phyloP scores from a whole-genome alignment of 2,888 invertebrate genomes.

The Ophion ellenae region DNA sequence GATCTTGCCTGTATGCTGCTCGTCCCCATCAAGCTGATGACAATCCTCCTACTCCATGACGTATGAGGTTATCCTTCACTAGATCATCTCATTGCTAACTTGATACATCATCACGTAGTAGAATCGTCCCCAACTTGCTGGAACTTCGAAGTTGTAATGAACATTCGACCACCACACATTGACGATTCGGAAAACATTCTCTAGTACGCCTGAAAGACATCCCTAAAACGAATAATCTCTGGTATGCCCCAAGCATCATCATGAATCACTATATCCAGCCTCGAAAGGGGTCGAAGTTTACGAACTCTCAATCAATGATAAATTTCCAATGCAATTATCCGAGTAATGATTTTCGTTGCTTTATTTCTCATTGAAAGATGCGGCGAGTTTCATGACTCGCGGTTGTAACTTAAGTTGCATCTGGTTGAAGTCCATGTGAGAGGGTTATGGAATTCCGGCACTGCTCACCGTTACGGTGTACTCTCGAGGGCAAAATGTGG shows the following conservation, averaged over 20 bases:
- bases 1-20: no score
- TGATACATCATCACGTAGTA: no score
- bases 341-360: slow-evolving; percentile 29
- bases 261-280: background rate
- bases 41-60: no score
- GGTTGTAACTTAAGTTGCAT: slow-evolving; percentile 37
- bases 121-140: no score
- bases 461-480: slow-evolving; percentile 41
- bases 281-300: slow-evolving; percentile 23
- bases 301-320: slow-evolving; percentile 35
- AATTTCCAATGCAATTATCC: slow-evolving; percentile 53
- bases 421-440: slow-evolving; percentile 1
- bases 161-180: no score
- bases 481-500: slow-evolving; percentile 42
- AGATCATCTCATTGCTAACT: no score
- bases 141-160: no score
- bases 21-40: no score
- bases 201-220: background rate
- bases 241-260: background rate
- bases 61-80: no score
- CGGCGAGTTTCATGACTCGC: slow-evolving; percentile 29
- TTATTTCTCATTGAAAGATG: slow-evolving; percentile 39
- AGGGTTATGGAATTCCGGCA: slow-evolving; percentile 6
- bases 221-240: background rate
- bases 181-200: background rate